These are phyloP conservation scores for Chydorus sphaericus DNA, from an alignment of 2,888 invertebrate genomes.

Conservation along the genomic window DNA sequence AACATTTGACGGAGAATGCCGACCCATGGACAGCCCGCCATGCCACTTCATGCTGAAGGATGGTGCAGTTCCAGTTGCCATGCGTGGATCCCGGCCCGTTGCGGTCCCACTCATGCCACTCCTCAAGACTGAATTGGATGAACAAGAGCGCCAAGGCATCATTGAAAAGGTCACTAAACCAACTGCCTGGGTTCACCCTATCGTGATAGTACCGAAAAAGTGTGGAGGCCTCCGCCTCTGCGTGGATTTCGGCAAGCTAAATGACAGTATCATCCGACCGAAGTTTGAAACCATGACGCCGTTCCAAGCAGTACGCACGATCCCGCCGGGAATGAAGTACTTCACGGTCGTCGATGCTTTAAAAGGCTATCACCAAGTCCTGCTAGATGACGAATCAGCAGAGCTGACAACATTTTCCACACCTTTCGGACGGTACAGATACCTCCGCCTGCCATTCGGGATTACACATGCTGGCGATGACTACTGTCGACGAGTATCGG, in stretches of 20 bases:
- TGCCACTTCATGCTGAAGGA: slow-evolving; percentile 1
- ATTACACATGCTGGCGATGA: slow-evolving; percentile 6
- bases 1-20: neutral
- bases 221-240: slow-evolving; percentile 18
- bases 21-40: neutral
- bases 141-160: slow-evolving; percentile 16
- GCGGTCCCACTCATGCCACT: neutral
- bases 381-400: neutral
- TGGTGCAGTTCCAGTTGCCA: neutral
- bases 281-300: neutral
- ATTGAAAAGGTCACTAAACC: slow-evolving; percentile 19
- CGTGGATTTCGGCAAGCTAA: slow-evolving; percentile 19
- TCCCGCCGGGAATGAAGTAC: neutral
- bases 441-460: slow-evolving; percentile 6
- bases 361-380: slow-evolving; percentile 12
- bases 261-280: slow-evolving; percentile 13
- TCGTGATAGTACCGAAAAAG: slow-evolving; percentile 18
- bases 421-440: slow-evolving; percentile 12
- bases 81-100: slow-evolving; percentile 3
- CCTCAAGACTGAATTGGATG: slow-evolving; percentile 11
- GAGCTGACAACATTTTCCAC: slow-evolving; percentile 14
- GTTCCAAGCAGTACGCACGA: slow-evolving; percentile 1
- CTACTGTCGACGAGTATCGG: neutral
- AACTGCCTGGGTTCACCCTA: slow-evolving; percentile 20
- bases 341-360: slow-evolving; percentile 10